Conservation (phyloP, 2,888 invertebrate genomes). For the Timema podura region DNA sequence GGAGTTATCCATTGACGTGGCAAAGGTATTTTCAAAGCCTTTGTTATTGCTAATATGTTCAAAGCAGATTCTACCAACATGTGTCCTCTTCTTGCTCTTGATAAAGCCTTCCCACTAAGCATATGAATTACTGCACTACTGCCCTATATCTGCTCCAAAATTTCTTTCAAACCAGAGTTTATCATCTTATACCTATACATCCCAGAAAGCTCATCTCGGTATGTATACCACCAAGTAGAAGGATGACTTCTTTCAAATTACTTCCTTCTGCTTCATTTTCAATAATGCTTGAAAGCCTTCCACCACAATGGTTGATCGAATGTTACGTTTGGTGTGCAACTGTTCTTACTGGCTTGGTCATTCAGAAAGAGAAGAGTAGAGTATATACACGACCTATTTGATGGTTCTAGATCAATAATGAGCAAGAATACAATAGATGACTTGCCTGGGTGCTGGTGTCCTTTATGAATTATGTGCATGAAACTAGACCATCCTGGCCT, state of each 20-base stretch:
- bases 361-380: not conserved
- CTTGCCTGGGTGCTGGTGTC: no score
- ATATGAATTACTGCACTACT: not conserved
- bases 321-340: not conserved
- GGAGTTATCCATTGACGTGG: not conserved
- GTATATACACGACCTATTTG: no score
- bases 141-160: not conserved
- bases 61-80: not conserved
- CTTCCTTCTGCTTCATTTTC: not conserved
- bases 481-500: no score
- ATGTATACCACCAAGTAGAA: not conserved
- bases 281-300: not conserved
- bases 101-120: not conserved
- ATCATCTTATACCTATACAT: not conserved
- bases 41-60: not conserved
- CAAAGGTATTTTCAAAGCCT: not conserved
- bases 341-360: not conserved
- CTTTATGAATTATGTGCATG: no score
- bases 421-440: no score
- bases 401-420: no score
- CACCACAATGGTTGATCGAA: slow-evolving; percentile 8
- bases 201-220: not conserved
- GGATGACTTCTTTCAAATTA: not conserved
- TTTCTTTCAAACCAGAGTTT: not conserved
- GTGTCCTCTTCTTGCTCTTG: slow-evolving; percentile 1